These are phyloP conservation scores for Pteronotus mesoamericanus DNA, from an alignment of 2,797 vertebrate species.

Conservation along the genomic window DNA sequence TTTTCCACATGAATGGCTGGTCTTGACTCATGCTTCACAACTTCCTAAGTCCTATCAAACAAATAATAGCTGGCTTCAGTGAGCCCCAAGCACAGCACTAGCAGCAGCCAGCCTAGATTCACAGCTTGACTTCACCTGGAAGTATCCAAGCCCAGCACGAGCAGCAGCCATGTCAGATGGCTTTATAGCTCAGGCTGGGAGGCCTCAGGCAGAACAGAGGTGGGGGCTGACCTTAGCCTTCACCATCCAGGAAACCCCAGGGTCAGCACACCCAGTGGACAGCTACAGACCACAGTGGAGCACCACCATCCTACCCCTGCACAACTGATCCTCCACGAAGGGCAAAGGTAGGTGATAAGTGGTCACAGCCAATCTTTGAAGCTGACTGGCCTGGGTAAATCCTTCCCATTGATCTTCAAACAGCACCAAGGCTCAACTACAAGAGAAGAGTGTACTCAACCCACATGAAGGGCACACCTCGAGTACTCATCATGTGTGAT, in stretches of 20 bases:
- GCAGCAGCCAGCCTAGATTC: background rate
- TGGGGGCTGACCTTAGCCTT: background rate
- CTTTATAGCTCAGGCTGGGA: background rate
- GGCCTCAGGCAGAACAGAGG: background rate
- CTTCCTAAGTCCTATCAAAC: background rate
- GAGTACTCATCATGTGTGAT: background rate
- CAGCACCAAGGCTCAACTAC: background rate
- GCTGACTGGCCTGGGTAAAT: background rate
- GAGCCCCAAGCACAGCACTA: background rate
- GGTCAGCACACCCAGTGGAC: background rate
- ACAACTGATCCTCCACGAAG: background rate
- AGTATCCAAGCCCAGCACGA: background rate
- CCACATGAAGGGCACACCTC: background rate
- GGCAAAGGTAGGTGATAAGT: background rate
- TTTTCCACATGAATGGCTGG: background rate
- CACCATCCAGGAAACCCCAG: background rate
- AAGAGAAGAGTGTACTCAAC: background rate
- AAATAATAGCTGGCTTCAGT: background rate
- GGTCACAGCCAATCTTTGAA: background rate
- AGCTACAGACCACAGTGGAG: background rate
- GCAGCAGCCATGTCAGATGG: background rate
- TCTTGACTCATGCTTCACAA: background rate
- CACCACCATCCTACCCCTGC: background rate
- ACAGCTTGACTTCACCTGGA: background rate
- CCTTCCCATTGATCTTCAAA: background rate